Evolutionary conservation across 2,797 vertebrate genomes (phyloP), one percentile per base, ranked within the genome.

Genomic region (Apogon hyalosoma): DNA sequence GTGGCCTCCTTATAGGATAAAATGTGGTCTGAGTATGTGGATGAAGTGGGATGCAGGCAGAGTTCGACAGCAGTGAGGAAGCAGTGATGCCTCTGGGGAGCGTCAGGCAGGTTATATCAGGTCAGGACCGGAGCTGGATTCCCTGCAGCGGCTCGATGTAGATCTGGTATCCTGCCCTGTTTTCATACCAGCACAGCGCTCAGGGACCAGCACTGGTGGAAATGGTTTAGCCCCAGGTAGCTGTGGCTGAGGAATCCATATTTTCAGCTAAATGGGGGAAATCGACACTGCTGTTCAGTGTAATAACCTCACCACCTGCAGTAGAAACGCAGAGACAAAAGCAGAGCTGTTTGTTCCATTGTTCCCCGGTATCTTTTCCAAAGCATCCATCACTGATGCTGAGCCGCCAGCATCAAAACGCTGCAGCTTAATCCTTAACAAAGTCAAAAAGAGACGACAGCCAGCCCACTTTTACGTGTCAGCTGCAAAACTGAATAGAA

Each of bases 221-320:
- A 77, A 52, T 43, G 68, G 58, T 80, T 80, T 58, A 64, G 85
- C 89, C 84, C 41, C 82, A 24, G 86, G 82, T 84, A 69, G 60
- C 10, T 4, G 36, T 49, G 69, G 58, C 75, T 11, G 66, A 73
- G 55, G 68, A 86, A 84, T 87, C 82, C 75, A 85, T 83, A 81
- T 79, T 78, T 85, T 36, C 48, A 47, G 73, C 67, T 77, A 70
- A 82, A 63, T 28, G 16, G 21, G 75, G 75, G 65, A 86, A 83
- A 79, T 80, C 18, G 69, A 65, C 43, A 11, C 11, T 13, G 1
- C 52, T 70, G 64, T 48, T 77, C 47, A 3, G 55, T 7, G 58
- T 48, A 72, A 40, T 58, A 63, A 72, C 75, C 47, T 73, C 72
- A 4, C n/a, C 56, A 45, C 47, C 68, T 2, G 62, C 13, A 7